phyloP scores from a whole-genome alignment of 2,888 invertebrate genomes.

The Cetonia aurata region DNA sequence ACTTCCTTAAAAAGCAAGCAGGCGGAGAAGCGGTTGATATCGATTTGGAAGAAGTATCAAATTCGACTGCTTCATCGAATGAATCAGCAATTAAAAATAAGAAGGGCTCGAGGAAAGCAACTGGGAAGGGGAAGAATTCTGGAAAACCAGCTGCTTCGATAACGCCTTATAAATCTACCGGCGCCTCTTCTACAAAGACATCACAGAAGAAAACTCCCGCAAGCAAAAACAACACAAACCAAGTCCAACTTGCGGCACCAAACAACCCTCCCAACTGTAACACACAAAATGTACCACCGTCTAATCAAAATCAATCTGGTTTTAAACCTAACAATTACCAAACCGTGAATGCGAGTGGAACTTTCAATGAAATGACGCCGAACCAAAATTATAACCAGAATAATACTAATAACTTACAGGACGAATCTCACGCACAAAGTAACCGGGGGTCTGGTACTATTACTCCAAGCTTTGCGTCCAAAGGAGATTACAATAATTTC shows the following conservation, averaged over 20 bases:
- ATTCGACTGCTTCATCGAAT: conserved; percentile 62
- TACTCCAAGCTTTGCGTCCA: conserved; percentile 39
- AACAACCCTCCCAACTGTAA: conserved; percentile 22
- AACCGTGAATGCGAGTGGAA: conserved; percentile 39
- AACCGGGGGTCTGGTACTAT: conserved; percentile 24
- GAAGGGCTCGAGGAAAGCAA: conserved; percentile 64
- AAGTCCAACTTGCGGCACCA: conserved; percentile 49
- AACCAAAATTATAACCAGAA: conserved; percentile 54
- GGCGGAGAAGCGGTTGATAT: conserved; percentile 84
- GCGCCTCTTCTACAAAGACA: conserved; percentile 37
- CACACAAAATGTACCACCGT: conserved; percentile 25
- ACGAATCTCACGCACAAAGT: conserved; percentile 54
- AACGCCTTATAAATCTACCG: conserved; percentile 64
- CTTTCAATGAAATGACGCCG: conserved; percentile 50
- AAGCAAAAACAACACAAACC: conserved; percentile 39
- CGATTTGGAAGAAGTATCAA: conserved; percentile 83
- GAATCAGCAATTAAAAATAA: conserved; percentile 63
- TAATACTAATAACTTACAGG: conserved; percentile 41
- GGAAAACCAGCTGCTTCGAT: conserved; percentile 71
- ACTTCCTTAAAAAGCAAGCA: conserved; percentile 85
- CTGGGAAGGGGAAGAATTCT: conserved; percentile 62
- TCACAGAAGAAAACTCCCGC: conserved; percentile 33
- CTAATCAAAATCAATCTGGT: conserved; percentile 39
- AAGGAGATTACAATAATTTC: conserved; percentile 28
- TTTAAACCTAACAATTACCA: conserved; percentile 16